These are phyloP conservation scores for Ophthalmolycus amberensis DNA, from an alignment of 2,113 vertebrate genomes.

Conservation along the genomic window DNA sequence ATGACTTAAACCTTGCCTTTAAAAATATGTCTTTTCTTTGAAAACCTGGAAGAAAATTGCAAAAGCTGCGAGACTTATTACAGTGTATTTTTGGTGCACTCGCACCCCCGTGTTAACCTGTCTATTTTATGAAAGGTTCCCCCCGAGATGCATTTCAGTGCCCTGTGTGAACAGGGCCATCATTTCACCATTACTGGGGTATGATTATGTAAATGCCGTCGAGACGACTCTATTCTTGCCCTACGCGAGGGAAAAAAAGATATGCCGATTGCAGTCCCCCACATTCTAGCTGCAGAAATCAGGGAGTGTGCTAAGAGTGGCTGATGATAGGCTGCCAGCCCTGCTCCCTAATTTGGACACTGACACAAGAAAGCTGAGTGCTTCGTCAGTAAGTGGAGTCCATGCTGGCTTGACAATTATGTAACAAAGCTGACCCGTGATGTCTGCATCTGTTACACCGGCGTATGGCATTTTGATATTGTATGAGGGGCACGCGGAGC, in stretches of 20 bases:
- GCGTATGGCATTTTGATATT: slow-evolving; percentile 63
- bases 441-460: slow-evolving; percentile 65
- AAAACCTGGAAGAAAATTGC: not conserved
- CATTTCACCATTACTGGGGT: slow-evolving; percentile 24
- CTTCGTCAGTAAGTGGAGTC: slow-evolving; percentile 60
- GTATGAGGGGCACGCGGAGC: slow-evolving; percentile 16
- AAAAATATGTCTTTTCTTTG: not conserved
- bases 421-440: slow-evolving; percentile 72
- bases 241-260: slow-evolving; percentile 47
- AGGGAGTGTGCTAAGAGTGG: slow-evolving; percentile 48
- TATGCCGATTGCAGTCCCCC: slow-evolving; percentile 24
- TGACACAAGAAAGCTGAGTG: slow-evolving; percentile 68
- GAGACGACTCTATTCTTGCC: slow-evolving; percentile 48
- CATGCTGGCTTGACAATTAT: slow-evolving; percentile 74
- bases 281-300: slow-evolving; percentile 52
- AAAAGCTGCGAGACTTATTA: not conserved
- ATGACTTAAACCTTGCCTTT: not conserved
- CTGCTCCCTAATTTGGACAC: slow-evolving; percentile 70
- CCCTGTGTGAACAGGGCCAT: slow-evolving; percentile 18
- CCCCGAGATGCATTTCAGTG: not conserved
- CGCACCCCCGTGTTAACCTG: not conserved
- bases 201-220: slow-evolving; percentile 61
- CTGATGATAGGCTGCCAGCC: slow-evolving; percentile 74
- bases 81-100: not conserved
- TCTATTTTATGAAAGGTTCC: not conserved